Base-by-base conservation (phyloP, 1,140 invertebrate species). In the Potamilus streckersoni region DNA sequence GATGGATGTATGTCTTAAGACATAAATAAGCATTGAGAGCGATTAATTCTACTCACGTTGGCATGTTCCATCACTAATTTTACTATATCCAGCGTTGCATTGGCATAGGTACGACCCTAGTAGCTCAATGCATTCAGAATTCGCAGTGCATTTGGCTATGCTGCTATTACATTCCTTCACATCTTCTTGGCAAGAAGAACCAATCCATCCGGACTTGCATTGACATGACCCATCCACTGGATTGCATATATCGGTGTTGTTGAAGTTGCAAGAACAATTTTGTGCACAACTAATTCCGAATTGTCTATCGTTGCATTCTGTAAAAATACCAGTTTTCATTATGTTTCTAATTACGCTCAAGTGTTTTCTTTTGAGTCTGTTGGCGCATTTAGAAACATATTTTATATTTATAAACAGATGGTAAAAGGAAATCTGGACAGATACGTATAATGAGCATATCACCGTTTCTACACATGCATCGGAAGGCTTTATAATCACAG, bases 271-370 rank as follows among this genome's bases (percentile, higher is more conserved):
- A 17, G 68, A 64, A 59, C 74, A 76, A n/a, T 20, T 71, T 27
- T 71, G 70, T 23, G 19, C 69, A 71, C 74, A 76, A n/a, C 70
- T 67, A 17, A 49, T 17, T 23, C 74, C 74, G n/a, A 17, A 71
- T 27, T 27, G n/a, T 0, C 74, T 69, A n/a, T 69, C 74, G 31
- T 57, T 20, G 38, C 74, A 76, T n/a, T 63, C 74, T 76, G 57
- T 15, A 76, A 38, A 4, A 38, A 0, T 2, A 0, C 1, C 8
- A 8, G 23, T 23, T 23, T 23, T 23, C 2, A 23, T 23, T 23
- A 23, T 23, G 23, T 23, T 23, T 23, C 6, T 38, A 6, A 38
- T 6, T 2, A 6, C 6, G 31, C 6, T 38, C 6, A 38, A 38
- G 1, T 23, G 23, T 23, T 23, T 23, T 2, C 23, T 23, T 23